Evolutionary conservation across 2,113 vertebrate species (phyloP), one percentile per base, ranked within the genome.

Genomic region (Electrona antarctica): DNA sequence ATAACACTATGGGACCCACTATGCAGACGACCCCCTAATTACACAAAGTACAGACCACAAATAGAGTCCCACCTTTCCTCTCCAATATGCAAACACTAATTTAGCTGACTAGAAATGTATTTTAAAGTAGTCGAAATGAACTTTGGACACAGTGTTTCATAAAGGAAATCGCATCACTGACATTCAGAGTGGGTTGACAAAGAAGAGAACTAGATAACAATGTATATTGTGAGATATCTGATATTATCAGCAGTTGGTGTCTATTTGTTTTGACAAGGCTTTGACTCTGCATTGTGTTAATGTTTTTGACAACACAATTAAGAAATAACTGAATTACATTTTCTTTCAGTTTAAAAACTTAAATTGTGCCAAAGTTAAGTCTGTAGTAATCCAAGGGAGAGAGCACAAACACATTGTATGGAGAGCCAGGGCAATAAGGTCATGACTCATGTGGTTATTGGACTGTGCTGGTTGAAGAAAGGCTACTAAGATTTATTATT

Each of bases 141-240:
- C 79, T 84, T 81, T 84, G 75, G 70, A 79, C 79, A 67, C 66
- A 9, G 47, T 68, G 63, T 75, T 73, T 59, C 62, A 68, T 67
- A 41, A 76, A 67, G 67, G 7, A 12, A 55, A 45, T 49, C 51
- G 14, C 13, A 15, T 46, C 47, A 12, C 67, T 49, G 14, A 47
- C n/a, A 55, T 70, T 74, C 48, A 66, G 2, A 65, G 46, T 2
- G 5, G 7, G 59, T 33, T n/a, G 8, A 48, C 8, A 1, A 50
- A 66, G 15, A 70, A 69, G 7, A 64, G 7, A 6, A 4, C 10
- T 56, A 11, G 4, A 45, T 28, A 13, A 2, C 5, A 14, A 45
- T 57, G 13, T 9, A n/a, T 11, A 46, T 7, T 29, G 7, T 65
- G 12, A 49, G 6, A n/a, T 68, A 11, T 47, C 28, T 64, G 48